Conservation (phyloP, 2,888 invertebrate species). For the Amblyteles armatorius region DNA sequence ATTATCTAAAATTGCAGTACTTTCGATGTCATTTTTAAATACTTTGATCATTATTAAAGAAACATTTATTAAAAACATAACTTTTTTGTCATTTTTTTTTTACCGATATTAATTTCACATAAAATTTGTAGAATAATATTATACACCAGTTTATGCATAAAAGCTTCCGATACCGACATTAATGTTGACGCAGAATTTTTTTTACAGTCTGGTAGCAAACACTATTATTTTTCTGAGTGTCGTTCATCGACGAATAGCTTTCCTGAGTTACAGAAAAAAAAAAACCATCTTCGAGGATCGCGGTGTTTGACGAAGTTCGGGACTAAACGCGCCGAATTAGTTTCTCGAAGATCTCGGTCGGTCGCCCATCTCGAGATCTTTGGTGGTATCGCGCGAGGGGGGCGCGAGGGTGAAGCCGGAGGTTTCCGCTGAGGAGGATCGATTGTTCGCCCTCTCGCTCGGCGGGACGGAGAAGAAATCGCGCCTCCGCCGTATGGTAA, state of each 20-base stretch:
- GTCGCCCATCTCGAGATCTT: neutral
- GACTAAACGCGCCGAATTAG: neutral
- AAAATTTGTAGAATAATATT: too few species aligned
- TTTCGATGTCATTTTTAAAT: too few species aligned
- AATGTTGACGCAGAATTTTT: too few species aligned
- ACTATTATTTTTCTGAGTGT: too few species aligned
- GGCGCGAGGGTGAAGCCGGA: conserved; percentile 5
- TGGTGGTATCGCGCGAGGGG: conserved; percentile 6
- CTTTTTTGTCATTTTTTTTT: too few species aligned
- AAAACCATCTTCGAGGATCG: neutral
- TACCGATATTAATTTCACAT: too few species aligned
- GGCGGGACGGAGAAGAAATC: conserved; percentile 46
- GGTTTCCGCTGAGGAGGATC: conserved; percentile 61
- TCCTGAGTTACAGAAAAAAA: neutral
- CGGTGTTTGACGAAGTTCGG: neutral
- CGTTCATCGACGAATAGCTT: neutral
- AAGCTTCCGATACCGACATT: too few species aligned
- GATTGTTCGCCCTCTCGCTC: conserved; percentile 63
- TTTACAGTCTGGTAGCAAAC: too few species aligned
- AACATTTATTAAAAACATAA: too few species aligned
- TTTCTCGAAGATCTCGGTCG: neutral
- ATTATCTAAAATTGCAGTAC: too few species aligned
- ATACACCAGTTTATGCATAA: too few species aligned
- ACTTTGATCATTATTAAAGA: too few species aligned
- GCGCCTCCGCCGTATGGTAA: conserved; percentile 72